Base-by-base conservation (phyloP, 2,113 vertebrate genomes). In the Piaya cayana region DNA sequence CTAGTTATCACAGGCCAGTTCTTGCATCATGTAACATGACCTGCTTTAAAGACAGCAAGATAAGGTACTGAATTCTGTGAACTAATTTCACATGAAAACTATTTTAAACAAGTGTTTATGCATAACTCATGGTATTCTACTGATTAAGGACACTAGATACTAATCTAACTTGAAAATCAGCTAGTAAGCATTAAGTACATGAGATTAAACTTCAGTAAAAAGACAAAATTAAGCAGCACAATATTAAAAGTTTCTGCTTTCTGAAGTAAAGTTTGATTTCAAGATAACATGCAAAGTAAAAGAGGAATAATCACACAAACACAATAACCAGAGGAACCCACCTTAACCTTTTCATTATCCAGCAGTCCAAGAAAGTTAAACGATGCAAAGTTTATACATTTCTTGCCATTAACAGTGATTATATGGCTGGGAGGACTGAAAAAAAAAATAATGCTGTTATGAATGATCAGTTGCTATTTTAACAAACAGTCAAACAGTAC, bases 311-410 rank as follows among this genome's bases (percentile, higher is more conserved):
- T 22, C 42, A 77, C 19, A 82, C 10, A 88, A 53, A 77, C 2
- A 67, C 4, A 69, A 0, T 42, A 80, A 56, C 21, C n/a, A 11
- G 11, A 53, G 87, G 15, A 91, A 97, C 98, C 97, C 90, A 99
- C 99, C 98, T 99, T 99, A 74, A 99, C 98, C 21, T 98, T 98
- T 80, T 98, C 98, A 43, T 99, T 98, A 95, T 99, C 99, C 23
- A 99, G 86, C 88, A 99, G 98, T 72, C 99, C 99, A 96, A 99
- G 97, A 96, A 99, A 99, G 97, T 99, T 99, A 97, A 99, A 99
- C 0, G 99, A 99, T 52, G 99, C 99, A 78, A 99, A 99, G 96
- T 99, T 99, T 75, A 99, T 92, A 92, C 99, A 99, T 94, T 99
- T 97, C 91, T 99, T 99, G 43, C 98, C 99, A 95, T 99, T 99